These are phyloP conservation scores for Apis mellifera DNA, from an alignment of 1,140 invertebrate genomes.

Conservation along the genomic window DNA sequence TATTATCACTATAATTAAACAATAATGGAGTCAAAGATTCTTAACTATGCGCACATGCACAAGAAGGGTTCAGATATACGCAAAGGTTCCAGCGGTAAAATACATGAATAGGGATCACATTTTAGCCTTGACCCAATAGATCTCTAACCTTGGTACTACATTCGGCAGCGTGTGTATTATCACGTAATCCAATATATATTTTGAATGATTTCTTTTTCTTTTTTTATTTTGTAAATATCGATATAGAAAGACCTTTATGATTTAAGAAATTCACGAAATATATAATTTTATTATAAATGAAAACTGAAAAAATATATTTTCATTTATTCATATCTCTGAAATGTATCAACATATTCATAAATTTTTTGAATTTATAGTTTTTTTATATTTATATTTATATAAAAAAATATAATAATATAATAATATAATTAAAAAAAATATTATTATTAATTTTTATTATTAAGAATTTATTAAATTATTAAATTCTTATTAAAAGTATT, in stretches of 20 bases:
- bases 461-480: no score
- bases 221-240: neutral
- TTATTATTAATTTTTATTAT: no score
- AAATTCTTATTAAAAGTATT: no score
- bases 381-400: no score
- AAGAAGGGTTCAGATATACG: slow-evolving; percentile 19
- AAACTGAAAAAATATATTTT: neutral
- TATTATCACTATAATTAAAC: neutral
- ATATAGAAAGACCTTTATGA: neutral
- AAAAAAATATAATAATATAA: no score
- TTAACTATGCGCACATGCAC: neutral
- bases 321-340: no score
- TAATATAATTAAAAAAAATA: no score
- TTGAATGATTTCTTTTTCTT: neutral
- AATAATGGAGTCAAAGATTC: neutral
- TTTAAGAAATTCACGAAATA: neutral
- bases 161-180: slow-evolving; percentile 8
- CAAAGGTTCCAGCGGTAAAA: neutral
- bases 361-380: no score
- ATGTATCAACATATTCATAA: neutral
- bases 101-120: slow-evolving; percentile 13
- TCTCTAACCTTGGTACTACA: slow-evolving; percentile 20
- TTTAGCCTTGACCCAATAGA: slow-evolving; percentile 40
- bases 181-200: slow-evolving; percentile 8
- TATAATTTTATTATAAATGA: no score